Conservation (phyloP, 2,113 vertebrate species). For the Oreochromis spilurus region DNA sequence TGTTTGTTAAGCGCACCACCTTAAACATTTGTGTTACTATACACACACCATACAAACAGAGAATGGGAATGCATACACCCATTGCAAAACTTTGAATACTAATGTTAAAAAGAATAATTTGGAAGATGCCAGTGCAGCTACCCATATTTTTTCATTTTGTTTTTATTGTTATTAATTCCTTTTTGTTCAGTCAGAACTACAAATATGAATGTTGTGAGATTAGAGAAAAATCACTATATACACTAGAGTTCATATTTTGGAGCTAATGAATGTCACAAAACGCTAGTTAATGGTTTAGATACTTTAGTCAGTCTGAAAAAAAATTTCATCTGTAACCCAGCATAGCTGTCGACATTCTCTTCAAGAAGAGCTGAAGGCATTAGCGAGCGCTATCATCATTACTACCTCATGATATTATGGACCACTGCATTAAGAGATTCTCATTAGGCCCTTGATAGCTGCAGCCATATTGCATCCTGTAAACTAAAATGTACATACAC, state of each 20-base stretch:
- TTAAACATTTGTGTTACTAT: background rate
- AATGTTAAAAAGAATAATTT: background rate
- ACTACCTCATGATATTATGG: background rate
- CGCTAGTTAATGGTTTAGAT: background rate
- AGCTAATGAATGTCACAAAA: background rate
- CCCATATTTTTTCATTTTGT: background rate
- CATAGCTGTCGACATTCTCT: background rate
- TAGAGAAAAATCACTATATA: background rate
- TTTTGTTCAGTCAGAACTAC: background rate
- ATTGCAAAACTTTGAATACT: background rate
- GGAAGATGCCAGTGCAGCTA: background rate
- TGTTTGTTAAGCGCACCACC: background rate
- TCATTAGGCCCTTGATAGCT: background rate
- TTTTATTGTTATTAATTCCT: background rate
- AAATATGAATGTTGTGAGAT: background rate
- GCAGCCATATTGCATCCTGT: background rate
- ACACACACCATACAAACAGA: background rate
- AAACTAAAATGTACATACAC: background rate
- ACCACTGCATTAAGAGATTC: slow-evolving; percentile 2
- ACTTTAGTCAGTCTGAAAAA: background rate
- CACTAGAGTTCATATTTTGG: background rate
- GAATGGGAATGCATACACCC: background rate
- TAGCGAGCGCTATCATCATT: background rate
- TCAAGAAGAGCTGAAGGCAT: background rate
- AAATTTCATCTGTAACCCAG: background rate